These are phyloP conservation scores for Mythimna ferrago DNA, from an alignment of 2,888 invertebrate genomes.

Conservation along the genomic window DNA sequence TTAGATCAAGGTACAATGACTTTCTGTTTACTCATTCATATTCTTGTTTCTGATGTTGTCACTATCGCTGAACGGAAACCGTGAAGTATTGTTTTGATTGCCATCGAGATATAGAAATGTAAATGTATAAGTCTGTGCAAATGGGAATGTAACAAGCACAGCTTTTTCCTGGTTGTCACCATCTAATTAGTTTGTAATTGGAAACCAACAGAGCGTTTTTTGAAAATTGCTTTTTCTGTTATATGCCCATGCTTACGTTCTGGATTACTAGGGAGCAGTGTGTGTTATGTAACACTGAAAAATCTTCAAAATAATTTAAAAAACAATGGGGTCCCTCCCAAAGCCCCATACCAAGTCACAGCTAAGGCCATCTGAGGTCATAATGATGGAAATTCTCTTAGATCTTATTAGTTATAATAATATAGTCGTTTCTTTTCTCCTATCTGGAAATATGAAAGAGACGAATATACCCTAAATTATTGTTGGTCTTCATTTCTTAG, in stretches of 20 bases:
- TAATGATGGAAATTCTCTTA: neutral
- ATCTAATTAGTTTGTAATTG: slow-evolving; percentile 4
- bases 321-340: neutral
- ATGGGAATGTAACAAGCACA: slow-evolving; percentile 12
- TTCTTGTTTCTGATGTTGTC: slow-evolving; percentile 16
- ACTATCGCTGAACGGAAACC: slow-evolving; percentile 4
- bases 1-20: slow-evolving; percentile 62
- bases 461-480: neutral
- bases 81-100: slow-evolving; percentile 10
- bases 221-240: neutral
- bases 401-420: no score
- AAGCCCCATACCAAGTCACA: neutral
- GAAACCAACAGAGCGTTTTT: neutral
- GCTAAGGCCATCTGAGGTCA: neutral
- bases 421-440: no score
- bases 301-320: neutral
- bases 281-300: no score
- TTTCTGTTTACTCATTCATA: slow-evolving; percentile 27
- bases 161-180: neutral
- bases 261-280: neutral
- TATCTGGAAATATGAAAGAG: neutral
- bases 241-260: neutral
- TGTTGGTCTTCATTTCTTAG: neutral
- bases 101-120: slow-evolving; percentile 1
- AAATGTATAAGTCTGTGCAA: neutral